A percentile compares a stretch with the other conserved stretches of the same genome.
Evolutionary conservation across 2,888 invertebrate species (phyloP).

Genomic region (Lycophotia porphyrea): DNA sequence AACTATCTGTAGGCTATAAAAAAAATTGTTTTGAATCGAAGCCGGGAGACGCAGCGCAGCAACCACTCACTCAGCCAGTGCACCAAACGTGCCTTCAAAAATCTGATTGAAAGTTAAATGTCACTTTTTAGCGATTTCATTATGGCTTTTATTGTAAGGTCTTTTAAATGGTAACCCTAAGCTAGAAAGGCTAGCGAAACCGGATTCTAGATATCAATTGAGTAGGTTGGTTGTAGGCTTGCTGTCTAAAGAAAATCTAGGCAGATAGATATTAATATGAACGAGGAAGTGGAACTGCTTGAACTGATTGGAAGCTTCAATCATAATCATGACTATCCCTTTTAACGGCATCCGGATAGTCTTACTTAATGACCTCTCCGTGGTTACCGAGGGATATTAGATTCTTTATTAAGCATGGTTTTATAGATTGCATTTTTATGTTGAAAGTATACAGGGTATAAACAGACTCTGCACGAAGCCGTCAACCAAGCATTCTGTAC

Average conservation of each 20-base stretch:
- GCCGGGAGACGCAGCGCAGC: too few relatives aligned
- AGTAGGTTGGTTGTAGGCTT: conserved; percentile 5
- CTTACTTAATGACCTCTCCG: background rate
- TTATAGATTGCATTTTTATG: too few relatives aligned
- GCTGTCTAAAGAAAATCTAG: conserved; percentile 8
- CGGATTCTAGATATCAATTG: conserved; percentile 39
- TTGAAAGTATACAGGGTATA: too few relatives aligned
- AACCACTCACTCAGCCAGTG: too few relatives aligned
- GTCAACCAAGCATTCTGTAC: too few relatives aligned
- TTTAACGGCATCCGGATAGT: background rate
- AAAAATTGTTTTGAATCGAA: too few relatives aligned
- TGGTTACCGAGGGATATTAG: background rate
- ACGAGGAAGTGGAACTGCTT: conserved; percentile 34
- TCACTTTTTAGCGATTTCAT: background rate
- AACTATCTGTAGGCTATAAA: too few relatives aligned
- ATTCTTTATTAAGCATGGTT: background rate
- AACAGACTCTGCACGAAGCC: too few relatives aligned
- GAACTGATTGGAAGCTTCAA: conserved; percentile 33
- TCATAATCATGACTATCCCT: conserved; percentile 32
- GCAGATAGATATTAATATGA: conserved; percentile 18
- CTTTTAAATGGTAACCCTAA: background rate
- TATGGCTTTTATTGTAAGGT: background rate
- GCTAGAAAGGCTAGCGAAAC: conserved; percentile 20
- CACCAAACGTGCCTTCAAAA: too few relatives aligned
- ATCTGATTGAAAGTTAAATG: background rate